Evolutionary conservation across 2,888 invertebrate genomes (phyloP).

Genomic region (Mesopsocus fuscifrons): DNA sequence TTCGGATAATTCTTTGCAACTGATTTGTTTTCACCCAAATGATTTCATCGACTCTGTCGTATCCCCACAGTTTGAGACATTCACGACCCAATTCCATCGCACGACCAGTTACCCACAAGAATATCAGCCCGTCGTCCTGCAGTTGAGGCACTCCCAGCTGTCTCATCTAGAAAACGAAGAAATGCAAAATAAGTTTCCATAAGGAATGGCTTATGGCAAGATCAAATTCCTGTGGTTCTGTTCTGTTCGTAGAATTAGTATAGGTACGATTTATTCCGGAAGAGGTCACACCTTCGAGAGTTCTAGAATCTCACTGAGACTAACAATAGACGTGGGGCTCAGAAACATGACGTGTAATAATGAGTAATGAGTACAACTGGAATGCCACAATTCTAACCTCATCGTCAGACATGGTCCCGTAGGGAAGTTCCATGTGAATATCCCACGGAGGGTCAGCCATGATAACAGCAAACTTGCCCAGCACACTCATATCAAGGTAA

Average conservation of each 20-base stretch:
- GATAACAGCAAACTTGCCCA: constrained; percentile 95
- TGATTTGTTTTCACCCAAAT: constrained; percentile 99
- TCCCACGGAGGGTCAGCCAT: constrained; percentile 99
- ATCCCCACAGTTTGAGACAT: constrained; percentile 91
- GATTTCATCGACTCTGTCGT: constrained; percentile 88
- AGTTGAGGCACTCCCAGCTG: constrained; percentile 82
- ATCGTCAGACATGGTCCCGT: constrained; percentile 97
- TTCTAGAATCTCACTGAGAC: too few relatives aligned
- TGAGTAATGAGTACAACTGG: too few relatives aligned
- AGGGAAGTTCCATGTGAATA: constrained; percentile 97
- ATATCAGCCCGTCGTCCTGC: constrained; percentile 90
- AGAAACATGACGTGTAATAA: too few relatives aligned
- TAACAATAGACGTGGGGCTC: too few relatives aligned
- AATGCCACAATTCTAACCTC: too few relatives aligned
- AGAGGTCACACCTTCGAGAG: too few relatives aligned
- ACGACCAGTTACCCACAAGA: constrained; percentile 94
- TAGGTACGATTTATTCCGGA: too few relatives aligned
- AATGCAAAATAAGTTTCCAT: background rate
- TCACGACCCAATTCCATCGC: constrained; percentile 94
- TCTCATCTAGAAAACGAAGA: constrained; percentile 51
- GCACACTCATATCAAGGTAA: constrained; percentile 72
- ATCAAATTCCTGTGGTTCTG: too few relatives aligned
- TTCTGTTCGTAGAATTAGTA: too few relatives aligned
- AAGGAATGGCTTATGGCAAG: too few relatives aligned
- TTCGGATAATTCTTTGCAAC: constrained; percentile 86